phyloP scores from a whole-genome alignment of 2,888 invertebrate species.

The Amphipyra tragopoginis region DNA sequence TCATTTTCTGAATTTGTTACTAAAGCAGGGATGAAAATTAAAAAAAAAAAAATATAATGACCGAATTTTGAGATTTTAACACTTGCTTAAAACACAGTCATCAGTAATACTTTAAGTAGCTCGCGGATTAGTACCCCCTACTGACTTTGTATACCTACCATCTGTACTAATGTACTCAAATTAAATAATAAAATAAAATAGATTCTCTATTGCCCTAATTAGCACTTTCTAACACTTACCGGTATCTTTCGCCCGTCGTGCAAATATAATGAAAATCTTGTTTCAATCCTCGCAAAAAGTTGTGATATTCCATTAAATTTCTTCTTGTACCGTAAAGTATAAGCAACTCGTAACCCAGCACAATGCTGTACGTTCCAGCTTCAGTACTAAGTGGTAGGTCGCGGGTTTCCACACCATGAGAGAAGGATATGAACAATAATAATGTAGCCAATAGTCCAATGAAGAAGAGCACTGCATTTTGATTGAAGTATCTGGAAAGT shows the following conservation, averaged over 20 bases:
- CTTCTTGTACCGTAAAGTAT: slow-evolving; percentile 64
- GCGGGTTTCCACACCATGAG: slow-evolving; percentile 58
- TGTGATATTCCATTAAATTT: slow-evolving; percentile 65
- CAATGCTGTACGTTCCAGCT: slow-evolving; percentile 67
- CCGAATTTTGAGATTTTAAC: no score
- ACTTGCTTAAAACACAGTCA: no score
- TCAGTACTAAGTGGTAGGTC: slow-evolving; percentile 69
- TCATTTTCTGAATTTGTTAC: no score
- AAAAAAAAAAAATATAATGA: no score
- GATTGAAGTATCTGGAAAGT: slow-evolving; percentile 61
- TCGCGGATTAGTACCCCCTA: no score
- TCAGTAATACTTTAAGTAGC: no score
- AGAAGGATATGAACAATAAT: slow-evolving; percentile 35
- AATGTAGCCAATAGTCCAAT: slow-evolving; percentile 5
- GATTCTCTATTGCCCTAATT: no score
- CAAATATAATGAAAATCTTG: slow-evolving; percentile 73
- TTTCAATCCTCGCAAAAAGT: slow-evolving; percentile 63
- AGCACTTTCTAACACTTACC: slow-evolving; percentile 16
- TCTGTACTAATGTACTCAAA: no score
- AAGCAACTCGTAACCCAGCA: slow-evolving; percentile 69
- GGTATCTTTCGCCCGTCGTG: slow-evolving; percentile 44
- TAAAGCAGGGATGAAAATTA: no score
- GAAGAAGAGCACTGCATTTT: slow-evolving; percentile 44
- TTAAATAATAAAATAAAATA: no score
- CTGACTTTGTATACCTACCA: no score